Evolutionary conservation across 2,797 vertebrate species (phyloP).

Genomic region (Myoxocephalus aenaeus): DNA sequence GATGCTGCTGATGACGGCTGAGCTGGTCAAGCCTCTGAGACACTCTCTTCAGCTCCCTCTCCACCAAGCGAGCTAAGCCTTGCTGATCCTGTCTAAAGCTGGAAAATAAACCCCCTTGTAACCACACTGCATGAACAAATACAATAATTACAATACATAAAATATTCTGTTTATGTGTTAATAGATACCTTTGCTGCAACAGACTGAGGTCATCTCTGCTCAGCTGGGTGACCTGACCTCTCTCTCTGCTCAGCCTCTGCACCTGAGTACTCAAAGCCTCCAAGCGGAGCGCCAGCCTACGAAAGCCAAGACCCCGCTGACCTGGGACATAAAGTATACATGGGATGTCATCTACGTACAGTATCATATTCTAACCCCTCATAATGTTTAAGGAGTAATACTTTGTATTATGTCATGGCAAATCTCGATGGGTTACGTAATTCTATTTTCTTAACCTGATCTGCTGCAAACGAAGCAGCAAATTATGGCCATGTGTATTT

Average conservation of each 20-base stretch:
- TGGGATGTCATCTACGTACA: not conserved
- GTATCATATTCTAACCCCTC: not conserved
- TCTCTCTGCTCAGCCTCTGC: constrained; percentile 71
- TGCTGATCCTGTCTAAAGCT: constrained; percentile 77
- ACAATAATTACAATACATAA: not conserved
- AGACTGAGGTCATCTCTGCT: constrained; percentile 66
- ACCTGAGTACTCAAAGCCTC: constrained; percentile 78
- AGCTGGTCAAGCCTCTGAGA: constrained; percentile 76
- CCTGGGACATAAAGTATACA: constrained; percentile 47
- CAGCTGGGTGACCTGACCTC: constrained; percentile 39
- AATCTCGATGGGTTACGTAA: constrained; percentile 23
- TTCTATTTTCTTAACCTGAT: constrained; percentile 35
- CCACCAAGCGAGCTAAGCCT: constrained; percentile 66
- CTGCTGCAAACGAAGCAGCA: constrained; percentile 19
- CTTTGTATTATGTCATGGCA: not conserved
- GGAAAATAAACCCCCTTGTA: constrained; percentile 2
- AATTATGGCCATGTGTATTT: constrained; percentile 30
- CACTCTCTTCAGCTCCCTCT: constrained; percentile 75
- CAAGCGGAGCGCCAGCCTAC: constrained; percentile 70
- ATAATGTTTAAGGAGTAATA: constrained; percentile 1
- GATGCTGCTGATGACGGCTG: constrained; percentile 48
- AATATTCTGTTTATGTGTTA: not conserved
- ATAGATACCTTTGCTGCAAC: constrained; percentile 73
- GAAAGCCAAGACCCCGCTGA: constrained; percentile 53
- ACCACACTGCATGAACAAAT: not conserved